Evolutionary conservation across 2,113 vertebrate species (phyloP).

Genomic region (Misgurnus mizolepis): DNA sequence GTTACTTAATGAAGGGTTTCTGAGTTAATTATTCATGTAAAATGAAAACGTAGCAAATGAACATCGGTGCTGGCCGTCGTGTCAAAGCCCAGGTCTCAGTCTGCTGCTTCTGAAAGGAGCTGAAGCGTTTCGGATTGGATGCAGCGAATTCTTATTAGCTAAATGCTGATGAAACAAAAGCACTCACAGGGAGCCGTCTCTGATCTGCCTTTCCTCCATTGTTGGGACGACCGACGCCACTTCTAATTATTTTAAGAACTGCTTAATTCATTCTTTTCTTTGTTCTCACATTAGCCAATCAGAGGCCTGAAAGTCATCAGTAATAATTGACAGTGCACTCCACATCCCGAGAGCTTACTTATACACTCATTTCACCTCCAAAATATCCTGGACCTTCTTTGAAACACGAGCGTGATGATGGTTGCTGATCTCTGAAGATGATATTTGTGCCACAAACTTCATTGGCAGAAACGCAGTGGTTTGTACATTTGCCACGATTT

Average conservation of each 20-base stretch:
- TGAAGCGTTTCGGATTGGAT: slow-evolving; percentile 39
- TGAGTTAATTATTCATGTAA: slow-evolving; percentile 42
- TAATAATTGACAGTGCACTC: not conserved
- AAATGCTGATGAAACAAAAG: slow-evolving; percentile 44
- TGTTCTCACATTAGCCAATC: slow-evolving; percentile 37
- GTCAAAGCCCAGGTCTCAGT: slow-evolving; percentile 5
- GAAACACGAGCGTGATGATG: not conserved
- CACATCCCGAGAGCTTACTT: not conserved
- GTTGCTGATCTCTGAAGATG: not conserved
- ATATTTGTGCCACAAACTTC: not conserved
- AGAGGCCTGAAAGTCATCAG: not conserved
- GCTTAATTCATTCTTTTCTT: slow-evolving; percentile 42
- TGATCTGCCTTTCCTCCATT: slow-evolving; percentile 46
- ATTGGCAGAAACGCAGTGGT: not conserved
- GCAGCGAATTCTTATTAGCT: slow-evolving; percentile 40
- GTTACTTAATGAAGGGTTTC: slow-evolving; percentile 22
- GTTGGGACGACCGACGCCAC: slow-evolving; percentile 33
- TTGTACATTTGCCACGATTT: not conserved
- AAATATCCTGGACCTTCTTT: slow-evolving; percentile 1
- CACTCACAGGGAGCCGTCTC: slow-evolving; percentile 21
- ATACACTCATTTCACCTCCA: not conserved
- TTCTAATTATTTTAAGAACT: slow-evolving; percentile 49
- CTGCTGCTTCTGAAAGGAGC: slow-evolving; percentile 32
- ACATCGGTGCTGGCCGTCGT: slow-evolving; percentile 14
- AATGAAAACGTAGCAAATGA: slow-evolving; percentile 44